phyloP scores from a whole-genome alignment of 2,797 vertebrate species.

The Enoplosus armatus region DNA sequence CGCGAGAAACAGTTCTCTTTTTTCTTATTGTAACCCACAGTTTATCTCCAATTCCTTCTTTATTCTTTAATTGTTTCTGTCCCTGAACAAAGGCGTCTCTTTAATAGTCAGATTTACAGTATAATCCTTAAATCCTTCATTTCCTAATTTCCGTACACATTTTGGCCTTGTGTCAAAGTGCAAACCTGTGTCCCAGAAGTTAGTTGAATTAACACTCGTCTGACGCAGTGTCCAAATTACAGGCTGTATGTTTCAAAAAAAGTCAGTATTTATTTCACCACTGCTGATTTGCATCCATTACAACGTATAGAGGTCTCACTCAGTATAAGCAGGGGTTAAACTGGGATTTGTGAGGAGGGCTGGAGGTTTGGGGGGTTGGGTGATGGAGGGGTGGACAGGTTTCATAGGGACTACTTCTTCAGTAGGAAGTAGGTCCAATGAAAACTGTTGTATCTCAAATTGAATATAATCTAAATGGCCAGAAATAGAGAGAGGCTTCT shows the following conservation, averaged over 20 bases:
- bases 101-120: conserved; percentile 13
- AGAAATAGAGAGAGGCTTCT: too few relatives aligned
- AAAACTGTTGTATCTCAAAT: too few relatives aligned
- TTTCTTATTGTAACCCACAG: background rate
- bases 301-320: background rate
- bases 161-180: conserved; percentile 7
- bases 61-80: background rate
- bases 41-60: background rate
- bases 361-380: background rate
- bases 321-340: background rate
- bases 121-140: conserved; percentile 55
- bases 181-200: background rate
- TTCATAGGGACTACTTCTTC: background rate
- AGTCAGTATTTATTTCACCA: background rate
- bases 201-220: background rate
- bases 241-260: background rate
- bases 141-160: conserved; percentile 33
- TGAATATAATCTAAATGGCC: too few relatives aligned
- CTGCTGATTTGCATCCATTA: background rate
- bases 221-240: background rate
- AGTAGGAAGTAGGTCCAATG: background rate
- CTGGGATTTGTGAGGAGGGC: background rate
- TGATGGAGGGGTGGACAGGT: too few relatives aligned
- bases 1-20: background rate
- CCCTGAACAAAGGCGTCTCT: conserved; percentile 38